A percentile compares a stretch with the other conserved stretches of the same genome.
Evolutionary conservation across 2,797 vertebrate genomes (phyloP).

Genomic region (Chromobotia macracanthus): DNA sequence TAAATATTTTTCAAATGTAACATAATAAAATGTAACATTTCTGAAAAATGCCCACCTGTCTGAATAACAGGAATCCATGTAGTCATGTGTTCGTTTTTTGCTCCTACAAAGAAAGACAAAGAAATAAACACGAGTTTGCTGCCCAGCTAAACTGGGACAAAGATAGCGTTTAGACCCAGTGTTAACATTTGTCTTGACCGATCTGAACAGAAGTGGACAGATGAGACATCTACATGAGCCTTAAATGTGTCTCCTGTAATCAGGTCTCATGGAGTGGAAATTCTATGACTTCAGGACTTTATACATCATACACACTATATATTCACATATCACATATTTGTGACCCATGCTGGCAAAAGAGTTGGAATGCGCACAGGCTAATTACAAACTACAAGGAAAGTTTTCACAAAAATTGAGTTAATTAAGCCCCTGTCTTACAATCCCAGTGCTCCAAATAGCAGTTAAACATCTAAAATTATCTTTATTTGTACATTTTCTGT

Average conservation of each 20-base stretch:
- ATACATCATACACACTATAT: too few species aligned
- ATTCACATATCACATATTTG: background rate
- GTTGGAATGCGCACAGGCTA: too few species aligned
- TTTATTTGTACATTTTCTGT: too few species aligned
- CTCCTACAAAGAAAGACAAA: constrained; percentile 68
- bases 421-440: too few species aligned
- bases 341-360: too few species aligned
- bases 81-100: constrained; percentile 83
- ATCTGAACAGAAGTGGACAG: background rate
- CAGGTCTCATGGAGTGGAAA: background rate
- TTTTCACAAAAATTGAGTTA: too few species aligned
- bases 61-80: constrained; percentile 84
- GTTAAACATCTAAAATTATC: too few species aligned
- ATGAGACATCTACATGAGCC: background rate
- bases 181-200: background rate
- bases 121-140: background rate
- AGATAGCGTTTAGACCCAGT: background rate
- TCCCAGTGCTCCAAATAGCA: too few species aligned
- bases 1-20: too few species aligned
- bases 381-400: too few species aligned
- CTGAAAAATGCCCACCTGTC: constrained; percentile 72
- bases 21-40: background rate
- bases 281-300: background rate
- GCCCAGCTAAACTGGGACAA: background rate
- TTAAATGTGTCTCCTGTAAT: background rate